Conservation (phyloP, 2,888 invertebrate genomes). For the Nomada goodeniana region DNA sequence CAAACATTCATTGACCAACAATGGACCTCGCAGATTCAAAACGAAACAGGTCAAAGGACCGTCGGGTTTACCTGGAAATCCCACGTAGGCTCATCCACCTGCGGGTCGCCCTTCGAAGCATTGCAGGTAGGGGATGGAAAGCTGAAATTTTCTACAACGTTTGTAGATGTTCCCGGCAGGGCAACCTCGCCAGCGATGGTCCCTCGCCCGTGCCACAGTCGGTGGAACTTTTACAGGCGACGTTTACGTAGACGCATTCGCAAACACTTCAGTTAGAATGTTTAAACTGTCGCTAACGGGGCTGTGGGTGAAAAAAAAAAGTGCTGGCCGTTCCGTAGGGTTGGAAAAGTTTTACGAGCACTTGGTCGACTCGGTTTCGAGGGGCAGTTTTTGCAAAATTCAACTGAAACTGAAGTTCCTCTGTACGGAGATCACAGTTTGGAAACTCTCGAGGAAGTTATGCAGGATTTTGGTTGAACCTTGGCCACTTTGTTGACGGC, state of each 20-base stretch:
- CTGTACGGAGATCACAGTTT: too few relatives aligned
- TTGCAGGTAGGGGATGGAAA: slow-evolving; percentile 28
- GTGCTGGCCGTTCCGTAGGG: background rate
- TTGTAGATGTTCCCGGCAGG: background rate
- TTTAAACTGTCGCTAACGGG: slow-evolving; percentile 43
- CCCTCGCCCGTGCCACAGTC: background rate
- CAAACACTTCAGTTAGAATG: slow-evolving; percentile 53
- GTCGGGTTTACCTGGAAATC: slow-evolving; percentile 32
- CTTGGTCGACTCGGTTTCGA: background rate
- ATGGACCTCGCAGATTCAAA: background rate
- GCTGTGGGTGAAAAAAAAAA: background rate
- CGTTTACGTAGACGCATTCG: slow-evolving; percentile 55
- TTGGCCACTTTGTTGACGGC: too few relatives aligned
- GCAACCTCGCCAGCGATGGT: slow-evolving; percentile 10
- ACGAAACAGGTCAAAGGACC: background rate
- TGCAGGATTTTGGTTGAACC: too few relatives aligned
- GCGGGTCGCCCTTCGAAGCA: slow-evolving; percentile 5
- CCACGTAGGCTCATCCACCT: slow-evolving; percentile 22
- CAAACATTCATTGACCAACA: background rate
- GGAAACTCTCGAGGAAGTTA: too few relatives aligned
- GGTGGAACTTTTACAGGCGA: slow-evolving; percentile 29
- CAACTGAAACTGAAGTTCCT: too few relatives aligned
- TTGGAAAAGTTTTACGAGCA: slow-evolving; percentile 15
- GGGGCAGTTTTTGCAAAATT: background rate
- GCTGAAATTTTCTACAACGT: slow-evolving; percentile 20